These are phyloP conservation scores for Rhodeus uyekii DNA, from an alignment of 2,797 vertebrate species.

Conservation along the genomic window DNA sequence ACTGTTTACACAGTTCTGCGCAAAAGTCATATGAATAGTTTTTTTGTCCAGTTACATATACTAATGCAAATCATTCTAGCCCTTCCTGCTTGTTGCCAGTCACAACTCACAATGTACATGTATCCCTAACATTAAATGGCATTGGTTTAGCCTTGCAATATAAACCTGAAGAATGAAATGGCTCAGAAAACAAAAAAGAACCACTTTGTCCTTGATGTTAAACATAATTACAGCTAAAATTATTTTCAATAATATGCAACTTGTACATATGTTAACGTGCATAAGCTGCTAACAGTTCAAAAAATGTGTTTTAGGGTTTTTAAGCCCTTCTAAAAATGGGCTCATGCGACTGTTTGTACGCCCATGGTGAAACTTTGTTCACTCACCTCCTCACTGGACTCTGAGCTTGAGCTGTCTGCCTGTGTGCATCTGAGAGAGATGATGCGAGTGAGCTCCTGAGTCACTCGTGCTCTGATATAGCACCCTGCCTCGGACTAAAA, in stretches of 20 bases:
- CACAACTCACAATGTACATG: neutral
- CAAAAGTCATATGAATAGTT: neutral
- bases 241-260: neutral
- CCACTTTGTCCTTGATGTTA: neutral
- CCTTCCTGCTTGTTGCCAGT: neutral
- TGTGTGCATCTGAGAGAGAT: slow-evolving; percentile 58
- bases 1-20: neutral
- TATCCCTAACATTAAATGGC: neutral
- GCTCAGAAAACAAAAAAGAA: neutral
- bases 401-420: slow-evolving; percentile 62
- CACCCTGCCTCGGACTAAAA: slow-evolving; percentile 60
- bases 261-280: too few relatives aligned
- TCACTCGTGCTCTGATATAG: slow-evolving; percentile 56
- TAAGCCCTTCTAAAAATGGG: neutral
- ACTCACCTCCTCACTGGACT: slow-evolving; percentile 71
- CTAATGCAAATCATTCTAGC: neutral
- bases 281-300: neutral
- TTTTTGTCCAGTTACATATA: neutral
- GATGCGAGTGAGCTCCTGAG: slow-evolving; percentile 43
- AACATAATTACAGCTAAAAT: neutral
- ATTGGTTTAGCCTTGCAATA: neutral
- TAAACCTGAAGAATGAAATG: neutral
- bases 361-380: neutral
- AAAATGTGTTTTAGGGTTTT: neutral
- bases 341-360: neutral